These are phyloP conservation scores for Isurus oxyrinchus DNA, from an alignment of 2,113 vertebrate species.

Conservation along the genomic window DNA sequence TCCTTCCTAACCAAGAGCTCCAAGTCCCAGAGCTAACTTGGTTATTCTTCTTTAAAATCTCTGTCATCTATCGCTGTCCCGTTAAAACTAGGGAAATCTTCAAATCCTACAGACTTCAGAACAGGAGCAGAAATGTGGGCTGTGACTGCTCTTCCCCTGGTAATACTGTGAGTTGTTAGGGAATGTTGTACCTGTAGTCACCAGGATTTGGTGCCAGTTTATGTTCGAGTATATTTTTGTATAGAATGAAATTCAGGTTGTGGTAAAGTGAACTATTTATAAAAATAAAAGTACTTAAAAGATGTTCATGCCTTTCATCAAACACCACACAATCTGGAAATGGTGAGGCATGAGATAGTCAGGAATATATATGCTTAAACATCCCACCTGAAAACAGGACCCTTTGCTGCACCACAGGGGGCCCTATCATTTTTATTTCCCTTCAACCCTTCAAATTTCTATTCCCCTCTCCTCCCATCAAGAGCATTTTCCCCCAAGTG, in stretches of 20 bases:
- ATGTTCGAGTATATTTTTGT: background rate
- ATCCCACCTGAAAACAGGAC: background rate
- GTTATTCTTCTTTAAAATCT: background rate
- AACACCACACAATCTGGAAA: background rate
- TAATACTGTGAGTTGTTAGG: background rate
- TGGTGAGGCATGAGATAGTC: background rate
- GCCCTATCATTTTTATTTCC: background rate
- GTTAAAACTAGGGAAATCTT: background rate
- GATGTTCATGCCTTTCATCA: background rate
- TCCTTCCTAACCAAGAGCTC: background rate
- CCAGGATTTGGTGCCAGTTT: background rate
- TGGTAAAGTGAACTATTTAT: background rate
- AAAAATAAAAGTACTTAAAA: background rate
- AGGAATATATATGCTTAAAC: background rate
- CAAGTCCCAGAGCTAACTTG: background rate
- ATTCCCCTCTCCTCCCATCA: background rate
- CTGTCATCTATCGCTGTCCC: background rate
- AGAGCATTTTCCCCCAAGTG: background rate
- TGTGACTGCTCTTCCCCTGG: background rate
- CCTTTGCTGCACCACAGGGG: background rate
- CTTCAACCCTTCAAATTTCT: background rate
- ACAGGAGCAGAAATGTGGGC: background rate
- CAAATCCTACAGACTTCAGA: background rate
- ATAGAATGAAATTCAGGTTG: background rate
- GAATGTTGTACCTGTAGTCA: background rate